Evolutionary conservation across 2,113 vertebrate species (phyloP).

Genomic region (Pagrus major): DNA sequence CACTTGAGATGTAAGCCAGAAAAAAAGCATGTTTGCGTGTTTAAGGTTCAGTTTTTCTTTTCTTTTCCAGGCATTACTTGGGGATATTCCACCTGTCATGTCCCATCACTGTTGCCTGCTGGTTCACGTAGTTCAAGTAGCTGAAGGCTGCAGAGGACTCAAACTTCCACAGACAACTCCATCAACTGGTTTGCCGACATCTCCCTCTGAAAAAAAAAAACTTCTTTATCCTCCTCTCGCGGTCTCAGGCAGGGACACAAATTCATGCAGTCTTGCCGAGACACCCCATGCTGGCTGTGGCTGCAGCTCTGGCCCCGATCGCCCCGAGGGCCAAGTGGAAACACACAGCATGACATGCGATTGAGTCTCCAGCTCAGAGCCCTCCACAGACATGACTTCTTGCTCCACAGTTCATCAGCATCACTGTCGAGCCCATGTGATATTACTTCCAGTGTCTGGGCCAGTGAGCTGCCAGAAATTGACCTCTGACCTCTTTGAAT

Average conservation of each 20-base stretch:
- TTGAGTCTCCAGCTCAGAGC: conserved; percentile 40
- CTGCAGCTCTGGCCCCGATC: neutral
- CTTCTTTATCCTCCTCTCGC: conserved; percentile 10
- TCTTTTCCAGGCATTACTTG: neutral
- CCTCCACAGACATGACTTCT: conserved; percentile 47
- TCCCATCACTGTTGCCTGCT: conserved; percentile 83
- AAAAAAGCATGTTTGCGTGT: neutral
- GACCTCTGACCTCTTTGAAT: conserved; percentile 55
- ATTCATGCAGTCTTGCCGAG: conserved; percentile 33
- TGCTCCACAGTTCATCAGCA: conserved; percentile 63
- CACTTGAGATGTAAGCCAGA: neutral
- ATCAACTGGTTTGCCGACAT: conserved; percentile 47
- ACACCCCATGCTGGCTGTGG: conserved; percentile 40
- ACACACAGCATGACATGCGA: conserved; percentile 54
- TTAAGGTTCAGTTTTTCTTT: conserved; percentile 12
- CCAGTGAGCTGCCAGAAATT: conserved; percentile 50
- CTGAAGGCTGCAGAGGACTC: conserved; percentile 74
- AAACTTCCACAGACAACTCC: conserved; percentile 79
- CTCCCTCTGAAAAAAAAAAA: conserved; percentile 22
- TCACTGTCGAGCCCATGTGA: conserved; percentile 65
- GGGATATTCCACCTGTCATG: conserved; percentile 72
- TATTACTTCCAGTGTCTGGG: conserved; percentile 59
- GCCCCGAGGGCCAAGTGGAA: conserved; percentile 45
- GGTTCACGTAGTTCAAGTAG: conserved; percentile 78
- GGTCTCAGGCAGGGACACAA: conserved; percentile 36